phyloP scores from a whole-genome alignment of 2,113 vertebrate species.

The Pteruthius melanotis region DNA sequence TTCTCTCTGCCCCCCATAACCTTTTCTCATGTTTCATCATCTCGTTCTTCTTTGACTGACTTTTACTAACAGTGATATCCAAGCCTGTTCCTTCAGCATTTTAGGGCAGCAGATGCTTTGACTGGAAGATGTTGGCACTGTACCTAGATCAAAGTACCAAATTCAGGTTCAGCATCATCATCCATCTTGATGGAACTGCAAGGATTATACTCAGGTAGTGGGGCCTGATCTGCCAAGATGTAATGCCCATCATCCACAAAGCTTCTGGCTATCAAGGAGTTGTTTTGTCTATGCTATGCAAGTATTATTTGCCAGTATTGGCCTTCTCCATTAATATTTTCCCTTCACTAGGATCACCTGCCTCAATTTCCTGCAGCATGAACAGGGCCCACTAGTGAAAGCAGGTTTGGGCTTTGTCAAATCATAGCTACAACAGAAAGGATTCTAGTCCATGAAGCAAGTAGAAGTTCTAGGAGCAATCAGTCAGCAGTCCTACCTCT shows the following conservation, averaged over 20 bases:
- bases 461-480: not conserved
- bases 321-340: not conserved
- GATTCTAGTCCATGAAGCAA: not conserved
- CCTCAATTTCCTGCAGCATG: not conserved
- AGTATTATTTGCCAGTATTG: not conserved
- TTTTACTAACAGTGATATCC: not conserved
- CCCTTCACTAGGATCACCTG: not conserved
- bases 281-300: not conserved
- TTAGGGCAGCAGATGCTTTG: not conserved
- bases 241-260: not conserved
- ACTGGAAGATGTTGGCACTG: not conserved
- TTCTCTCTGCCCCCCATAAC: not conserved
- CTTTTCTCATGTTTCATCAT: not conserved
- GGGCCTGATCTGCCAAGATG: not conserved
- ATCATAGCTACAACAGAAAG: not conserved
- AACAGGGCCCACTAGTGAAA: not conserved
- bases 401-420: not conserved
- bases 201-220: not conserved
- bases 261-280: not conserved
- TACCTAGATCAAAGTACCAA: not conserved
- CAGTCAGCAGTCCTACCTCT: constrained; percentile 70
- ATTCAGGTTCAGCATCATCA: not conserved
- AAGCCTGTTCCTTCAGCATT: not conserved
- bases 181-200: not conserved
- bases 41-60: not conserved